Evolutionary conservation across 2,797 vertebrate genomes (phyloP).

Genomic region (Pyrocephalus nanus): DNA sequence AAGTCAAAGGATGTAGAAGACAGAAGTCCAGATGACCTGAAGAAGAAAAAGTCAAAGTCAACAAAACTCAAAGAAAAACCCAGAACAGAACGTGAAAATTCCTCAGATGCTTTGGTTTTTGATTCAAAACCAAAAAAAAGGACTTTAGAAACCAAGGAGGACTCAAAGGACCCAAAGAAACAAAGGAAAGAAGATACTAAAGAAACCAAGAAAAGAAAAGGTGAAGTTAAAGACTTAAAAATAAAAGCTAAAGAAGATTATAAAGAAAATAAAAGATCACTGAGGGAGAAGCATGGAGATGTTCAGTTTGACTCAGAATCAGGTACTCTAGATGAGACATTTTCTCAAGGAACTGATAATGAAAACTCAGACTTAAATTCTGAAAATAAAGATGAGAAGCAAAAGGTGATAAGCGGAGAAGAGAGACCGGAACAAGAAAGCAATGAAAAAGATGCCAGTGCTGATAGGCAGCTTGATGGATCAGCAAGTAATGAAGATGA

Average conservation of each 20-base stretch:
- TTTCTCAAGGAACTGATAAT: constrained; percentile 33
- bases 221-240: constrained; percentile 77
- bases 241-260: constrained; percentile 80
- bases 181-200: constrained; percentile 84
- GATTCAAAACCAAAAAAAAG: constrained; percentile 85
- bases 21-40: constrained; percentile 61
- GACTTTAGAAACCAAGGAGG: constrained; percentile 82
- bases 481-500: constrained; percentile 71
- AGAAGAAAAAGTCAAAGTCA: constrained; percentile 84
- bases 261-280: constrained; percentile 78
- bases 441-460: neutral
- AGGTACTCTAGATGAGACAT: neutral
- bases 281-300: constrained; percentile 63
- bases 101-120: constrained; percentile 57
- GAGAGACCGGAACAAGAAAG: constrained; percentile 38
- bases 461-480: constrained; percentile 39
- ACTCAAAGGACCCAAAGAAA: constrained; percentile 85
- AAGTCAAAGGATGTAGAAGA: constrained; percentile 73
- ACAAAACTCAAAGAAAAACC: constrained; percentile 85
- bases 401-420: neutral
- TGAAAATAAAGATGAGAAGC: constrained; percentile 62
- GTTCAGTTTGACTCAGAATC: constrained; percentile 55
- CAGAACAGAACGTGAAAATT: constrained; percentile 71
- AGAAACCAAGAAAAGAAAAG: constrained; percentile 77
- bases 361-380: constrained; percentile 38